These are phyloP conservation scores for Troides helena DNA, from an alignment of 2,888 invertebrate genomes.

Conservation along the genomic window DNA sequence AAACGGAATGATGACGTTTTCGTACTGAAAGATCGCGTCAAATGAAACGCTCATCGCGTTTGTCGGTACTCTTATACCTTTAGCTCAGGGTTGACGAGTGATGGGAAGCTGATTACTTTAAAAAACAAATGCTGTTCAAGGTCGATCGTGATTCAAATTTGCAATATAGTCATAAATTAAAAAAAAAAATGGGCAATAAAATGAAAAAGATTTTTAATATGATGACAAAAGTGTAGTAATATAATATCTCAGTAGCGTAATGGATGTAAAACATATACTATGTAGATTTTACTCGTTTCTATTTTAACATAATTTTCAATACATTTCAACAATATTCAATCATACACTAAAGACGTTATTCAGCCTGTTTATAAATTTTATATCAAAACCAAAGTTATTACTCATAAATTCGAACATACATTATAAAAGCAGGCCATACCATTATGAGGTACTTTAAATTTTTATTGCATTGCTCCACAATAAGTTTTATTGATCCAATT, in stretches of 20 bases:
- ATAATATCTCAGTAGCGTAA: background rate
- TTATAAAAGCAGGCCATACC: too few species aligned
- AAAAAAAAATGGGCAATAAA: background rate
- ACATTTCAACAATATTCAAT: too few species aligned
- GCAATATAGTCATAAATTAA: slow-evolving; percentile 9
- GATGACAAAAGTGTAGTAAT: background rate
- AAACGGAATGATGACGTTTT: slow-evolving; percentile 2
- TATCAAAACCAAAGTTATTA: too few species aligned
- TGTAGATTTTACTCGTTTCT: too few species aligned
- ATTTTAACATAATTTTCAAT: too few species aligned
- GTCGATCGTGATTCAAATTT: slow-evolving; percentile 5
- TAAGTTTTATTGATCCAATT: too few species aligned
- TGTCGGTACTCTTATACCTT: slow-evolving; percentile 20
- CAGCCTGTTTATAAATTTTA: too few species aligned
- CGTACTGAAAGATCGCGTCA: slow-evolving; percentile 16
- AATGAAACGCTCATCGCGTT: slow-evolving; percentile 19
- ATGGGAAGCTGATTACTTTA: slow-evolving; percentile 15
- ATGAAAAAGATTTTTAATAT: background rate
- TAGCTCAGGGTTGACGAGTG: slow-evolving; percentile 22
- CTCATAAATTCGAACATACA: too few species aligned
- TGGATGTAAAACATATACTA: background rate
- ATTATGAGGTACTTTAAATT: too few species aligned
- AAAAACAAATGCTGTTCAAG: slow-evolving; percentile 10
- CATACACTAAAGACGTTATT: too few species aligned
- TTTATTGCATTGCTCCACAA: too few species aligned